phyloP scores from a whole-genome alignment of 2,797 vertebrate species.

The Eulemur mongoz region DNA sequence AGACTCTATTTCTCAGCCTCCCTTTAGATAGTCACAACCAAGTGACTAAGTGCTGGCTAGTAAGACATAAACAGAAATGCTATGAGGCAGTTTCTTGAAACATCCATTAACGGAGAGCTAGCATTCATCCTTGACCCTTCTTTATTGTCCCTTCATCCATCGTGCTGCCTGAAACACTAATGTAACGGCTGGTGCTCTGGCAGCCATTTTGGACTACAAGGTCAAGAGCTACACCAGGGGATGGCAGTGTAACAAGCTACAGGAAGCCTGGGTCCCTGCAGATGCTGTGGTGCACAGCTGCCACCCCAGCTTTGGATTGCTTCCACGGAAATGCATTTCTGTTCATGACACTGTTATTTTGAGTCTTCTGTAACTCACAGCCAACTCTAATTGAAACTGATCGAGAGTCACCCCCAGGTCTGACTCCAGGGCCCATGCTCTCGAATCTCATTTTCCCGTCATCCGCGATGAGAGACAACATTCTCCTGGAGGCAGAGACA shows the following conservation, averaged over 20 bases:
- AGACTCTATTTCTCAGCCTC: neutral
- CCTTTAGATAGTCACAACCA: neutral
- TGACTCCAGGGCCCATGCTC: neutral
- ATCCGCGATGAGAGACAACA: neutral
- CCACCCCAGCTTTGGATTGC: neutral
- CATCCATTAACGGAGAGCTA: neutral
- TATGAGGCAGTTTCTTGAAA: neutral
- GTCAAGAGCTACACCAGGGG: neutral
- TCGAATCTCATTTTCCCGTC: neutral
- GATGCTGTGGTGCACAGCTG: neutral
- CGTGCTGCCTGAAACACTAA: neutral
- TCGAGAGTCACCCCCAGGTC: neutral
- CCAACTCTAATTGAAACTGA: neutral
- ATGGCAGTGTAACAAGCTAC: neutral
- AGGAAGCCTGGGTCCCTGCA: neutral
- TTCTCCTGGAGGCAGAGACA: neutral
- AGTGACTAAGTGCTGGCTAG: neutral
- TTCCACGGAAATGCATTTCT: neutral
- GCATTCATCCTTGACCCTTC: neutral
- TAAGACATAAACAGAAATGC: neutral
- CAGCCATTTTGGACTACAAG: neutral
- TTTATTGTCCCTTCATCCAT: neutral
- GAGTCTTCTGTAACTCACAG: neutral
- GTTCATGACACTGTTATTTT: neutral
- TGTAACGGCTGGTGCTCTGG: neutral